A percentile compares a stretch with the other conserved stretches of the same genome.
Evolutionary conservation across 2,888 invertebrate genomes (phyloP).

Genomic region (Philereme transversata): DNA sequence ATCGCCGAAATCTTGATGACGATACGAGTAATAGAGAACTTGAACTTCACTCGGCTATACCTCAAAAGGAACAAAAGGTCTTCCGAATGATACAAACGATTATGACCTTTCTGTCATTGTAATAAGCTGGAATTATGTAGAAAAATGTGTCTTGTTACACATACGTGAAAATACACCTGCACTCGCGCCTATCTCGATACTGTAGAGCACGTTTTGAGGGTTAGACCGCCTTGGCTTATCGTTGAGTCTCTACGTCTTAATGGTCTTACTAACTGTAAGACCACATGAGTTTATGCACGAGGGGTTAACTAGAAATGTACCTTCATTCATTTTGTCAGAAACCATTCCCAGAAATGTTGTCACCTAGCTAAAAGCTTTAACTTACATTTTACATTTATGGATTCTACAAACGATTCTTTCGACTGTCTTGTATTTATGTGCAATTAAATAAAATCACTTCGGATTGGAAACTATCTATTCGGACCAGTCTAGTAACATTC

Average conservation of each 20-base stretch:
- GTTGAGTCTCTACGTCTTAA: conserved; percentile 65
- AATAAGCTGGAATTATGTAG: conserved; percentile 36
- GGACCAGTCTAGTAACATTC: conserved; percentile 34
- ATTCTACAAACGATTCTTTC: conserved; percentile 21
- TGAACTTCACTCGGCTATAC: conserved; percentile 49
- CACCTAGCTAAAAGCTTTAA: conserved; percentile 4
- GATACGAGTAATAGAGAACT: conserved; percentile 68
- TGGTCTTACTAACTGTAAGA: conserved; percentile 67
- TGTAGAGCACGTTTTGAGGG: conserved; percentile 70
- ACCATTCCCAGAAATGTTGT: conserved; percentile 20
- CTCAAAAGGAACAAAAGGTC: conserved; percentile 43
- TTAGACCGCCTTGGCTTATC: conserved; percentile 67
- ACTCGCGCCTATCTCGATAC: conserved; percentile 69
- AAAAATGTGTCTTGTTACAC: conserved; percentile 44
- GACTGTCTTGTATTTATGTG: conserved; percentile 26
- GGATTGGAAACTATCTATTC: conserved; percentile 25
- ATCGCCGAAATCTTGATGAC: conserved; percentile 71
- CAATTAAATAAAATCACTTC: conserved; percentile 32
- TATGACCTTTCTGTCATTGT: conserved; percentile 40
- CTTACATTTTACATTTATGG: conserved; percentile 16
- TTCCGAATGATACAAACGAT: conserved; percentile 28
- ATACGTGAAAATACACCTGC: conserved; percentile 71
- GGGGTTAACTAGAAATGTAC: conserved; percentile 49
- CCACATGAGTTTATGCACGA: conserved; percentile 66
- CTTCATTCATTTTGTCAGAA: conserved; percentile 15